Base-by-base conservation (phyloP, 2,113 vertebrate species). In the Marcusenius ussheri region DNA sequence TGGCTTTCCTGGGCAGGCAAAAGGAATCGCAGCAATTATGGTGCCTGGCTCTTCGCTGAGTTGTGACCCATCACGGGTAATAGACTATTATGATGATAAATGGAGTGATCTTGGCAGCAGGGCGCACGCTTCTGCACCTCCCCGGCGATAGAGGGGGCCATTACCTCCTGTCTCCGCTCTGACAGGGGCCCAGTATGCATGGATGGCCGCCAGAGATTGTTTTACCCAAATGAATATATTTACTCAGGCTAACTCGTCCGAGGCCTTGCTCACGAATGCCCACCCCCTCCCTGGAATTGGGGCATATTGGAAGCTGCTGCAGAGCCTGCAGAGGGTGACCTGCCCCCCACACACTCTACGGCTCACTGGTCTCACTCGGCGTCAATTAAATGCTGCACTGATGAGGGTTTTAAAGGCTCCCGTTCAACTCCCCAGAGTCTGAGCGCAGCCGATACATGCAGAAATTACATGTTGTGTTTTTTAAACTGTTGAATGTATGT, bases 81-180 rank as follows among this genome's bases (percentile, higher is more conserved):
- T 96, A 95, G 95, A 94, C 96, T 96, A 96, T 97, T 96, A 97
- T 96, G 95, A 96, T 97, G 96, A 97, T 96, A 96, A 96, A 97
- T 97, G 96, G 96, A 97, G 95, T 95, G 94, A 95, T 97, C 95
- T 96, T 93, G 95, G 94, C 94, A 92, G 93, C 92, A 93, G 88
- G 95, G 93, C 94, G 94, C 91, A 96, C 94, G 96, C 93, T 96
- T 95, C 93, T 95, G 94, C 93, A 94, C 94, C 95, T 96, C 93
- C 91, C 88, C 92, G 93, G 66, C 51, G 95, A 96, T 95, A 95
- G 94, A 91, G n/a, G 92, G 93, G 94, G 93, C 94, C 92, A 92
- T 96, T 96, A 94, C 96, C 94, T 94, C 93, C 94, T 96, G 94
- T 93, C 94, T 95, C 93, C 91, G 92, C 94, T 96, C 94, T 92